Base-by-base conservation (phyloP, 1,140 invertebrate species). In the Vollenhovia emeryi region DNA sequence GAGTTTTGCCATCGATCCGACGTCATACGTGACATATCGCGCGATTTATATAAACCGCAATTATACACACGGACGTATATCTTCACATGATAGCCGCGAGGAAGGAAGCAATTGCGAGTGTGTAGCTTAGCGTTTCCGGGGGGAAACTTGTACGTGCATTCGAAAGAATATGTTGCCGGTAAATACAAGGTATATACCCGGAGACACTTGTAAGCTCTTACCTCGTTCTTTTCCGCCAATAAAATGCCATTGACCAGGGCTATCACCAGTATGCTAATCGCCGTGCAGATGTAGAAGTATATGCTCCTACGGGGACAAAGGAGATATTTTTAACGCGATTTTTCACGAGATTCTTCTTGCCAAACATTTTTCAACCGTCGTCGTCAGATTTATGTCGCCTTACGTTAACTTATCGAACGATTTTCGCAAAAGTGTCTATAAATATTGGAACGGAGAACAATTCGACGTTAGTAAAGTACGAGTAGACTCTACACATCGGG, bases 181-280 rank as follows among this genome's bases (percentile, higher is more conserved):
- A n/a, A n/a, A n/a, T n/a, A n/a, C n/a, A n/a, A n/a, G n/a, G n/a
- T n/a, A n/a, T 40, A 40, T 48, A 24, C 11, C 9, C 9, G 2
- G 1, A 48, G 13, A n/a, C n/a, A 69, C 4, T 13, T 15, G 3
- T n/a, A 36, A 15, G 5, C 60, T 62, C 85, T 89, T 86, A 95
- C 94, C 93, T 94, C 89, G 71, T 92, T 93, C 73, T 93, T 94
- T 75, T 95, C 94, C 15, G 94, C 88, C n/a, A 94, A 76, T 15
- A 95, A 87, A 36, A 95, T 87, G 0, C 86, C 92, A 71, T 94
- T 95, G 50, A 95, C 89, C 1, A 90, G n/a, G 30, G 86, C 84
- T n/a, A 94, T 93, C 15, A 94, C 52, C 18, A 93, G 52, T 43
- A 91, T 75, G 82, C 93, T 93, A 27, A 93, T 80, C n/a, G 68